Conservation (phyloP, 2,113 vertebrate species). For the Leucoraja erinaceus region DNA sequence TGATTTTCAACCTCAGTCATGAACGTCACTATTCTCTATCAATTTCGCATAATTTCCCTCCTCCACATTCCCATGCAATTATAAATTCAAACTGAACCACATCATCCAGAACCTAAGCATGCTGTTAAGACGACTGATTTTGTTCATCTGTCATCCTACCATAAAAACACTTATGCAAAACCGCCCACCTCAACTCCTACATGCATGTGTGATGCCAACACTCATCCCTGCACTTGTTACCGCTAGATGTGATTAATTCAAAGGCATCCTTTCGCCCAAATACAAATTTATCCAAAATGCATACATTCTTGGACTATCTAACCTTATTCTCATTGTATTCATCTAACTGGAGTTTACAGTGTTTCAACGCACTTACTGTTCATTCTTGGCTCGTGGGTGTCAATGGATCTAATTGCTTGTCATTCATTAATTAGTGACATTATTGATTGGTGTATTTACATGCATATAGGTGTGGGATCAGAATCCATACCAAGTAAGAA, state of each 20-base stretch:
- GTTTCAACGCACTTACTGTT: background rate
- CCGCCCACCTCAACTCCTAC: background rate
- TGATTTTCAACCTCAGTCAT: background rate
- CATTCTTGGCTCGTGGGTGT: background rate
- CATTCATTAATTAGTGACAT: too few species aligned
- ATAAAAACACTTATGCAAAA: background rate
- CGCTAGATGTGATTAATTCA: background rate
- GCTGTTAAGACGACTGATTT: background rate
- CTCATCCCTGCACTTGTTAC: background rate
- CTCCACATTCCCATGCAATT: too few species aligned
- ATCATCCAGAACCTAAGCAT: background rate
- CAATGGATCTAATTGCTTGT: background rate
- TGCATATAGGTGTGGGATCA: background rate
- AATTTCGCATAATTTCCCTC: background rate
- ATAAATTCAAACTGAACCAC: background rate
- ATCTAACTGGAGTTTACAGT: background rate
- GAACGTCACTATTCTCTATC: background rate
- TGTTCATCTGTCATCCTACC: background rate
- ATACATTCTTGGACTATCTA: background rate
- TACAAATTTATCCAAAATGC: background rate
- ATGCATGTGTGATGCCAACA: background rate
- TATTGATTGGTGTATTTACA: background rate
- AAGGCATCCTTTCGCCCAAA: background rate
- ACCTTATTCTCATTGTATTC: background rate
- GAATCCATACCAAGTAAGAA: background rate